Conservation (phyloP, 2,888 invertebrate species). For the Achlya flavicornis region DNA sequence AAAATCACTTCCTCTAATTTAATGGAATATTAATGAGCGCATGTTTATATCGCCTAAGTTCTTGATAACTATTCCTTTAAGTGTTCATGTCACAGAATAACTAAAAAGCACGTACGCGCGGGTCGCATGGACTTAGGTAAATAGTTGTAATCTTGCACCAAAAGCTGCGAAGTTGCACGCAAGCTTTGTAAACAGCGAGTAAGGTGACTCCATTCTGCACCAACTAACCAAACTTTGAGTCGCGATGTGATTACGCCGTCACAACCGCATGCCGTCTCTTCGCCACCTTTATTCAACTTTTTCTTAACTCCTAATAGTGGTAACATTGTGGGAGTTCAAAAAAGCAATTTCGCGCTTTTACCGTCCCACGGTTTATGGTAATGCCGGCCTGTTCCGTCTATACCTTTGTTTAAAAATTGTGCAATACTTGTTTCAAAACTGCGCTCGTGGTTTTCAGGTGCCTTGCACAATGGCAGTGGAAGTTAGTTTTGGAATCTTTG, state of each 20-base stretch:
- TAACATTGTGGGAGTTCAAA: constrained; percentile 78
- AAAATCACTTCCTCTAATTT: no score
- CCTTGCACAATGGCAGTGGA: constrained; percentile 62
- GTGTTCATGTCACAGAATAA: constrained; percentile 57
- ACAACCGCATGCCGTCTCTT: constrained; percentile 51
- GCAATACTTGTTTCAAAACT: constrained; percentile 73
- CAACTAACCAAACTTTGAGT: constrained; percentile 48
- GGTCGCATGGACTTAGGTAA: constrained; percentile 63
- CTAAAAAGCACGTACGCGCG: constrained; percentile 70
- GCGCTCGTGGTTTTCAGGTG: constrained; percentile 70
- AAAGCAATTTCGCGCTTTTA: constrained; percentile 74
- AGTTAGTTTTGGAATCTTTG: constrained; percentile 73
- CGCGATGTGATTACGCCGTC: constrained; percentile 64
- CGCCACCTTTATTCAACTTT: constrained; percentile 69
- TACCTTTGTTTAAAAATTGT: constrained; percentile 78
- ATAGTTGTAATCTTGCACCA: constrained; percentile 72
- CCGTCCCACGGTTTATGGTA: constrained; percentile 75
- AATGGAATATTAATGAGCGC: constrained; percentile 10
- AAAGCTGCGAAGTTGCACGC: constrained; percentile 56
- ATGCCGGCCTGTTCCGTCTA: constrained; percentile 64
- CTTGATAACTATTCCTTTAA: constrained; percentile 59
- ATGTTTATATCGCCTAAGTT: constrained; percentile 44
- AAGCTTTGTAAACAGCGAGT: constrained; percentile 55
- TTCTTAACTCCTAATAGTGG: constrained; percentile 70
- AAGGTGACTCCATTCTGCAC: constrained; percentile 28